These are phyloP conservation scores for Sander vitreus DNA, from an alignment of 2,113 vertebrate species.

Conservation along the genomic window DNA sequence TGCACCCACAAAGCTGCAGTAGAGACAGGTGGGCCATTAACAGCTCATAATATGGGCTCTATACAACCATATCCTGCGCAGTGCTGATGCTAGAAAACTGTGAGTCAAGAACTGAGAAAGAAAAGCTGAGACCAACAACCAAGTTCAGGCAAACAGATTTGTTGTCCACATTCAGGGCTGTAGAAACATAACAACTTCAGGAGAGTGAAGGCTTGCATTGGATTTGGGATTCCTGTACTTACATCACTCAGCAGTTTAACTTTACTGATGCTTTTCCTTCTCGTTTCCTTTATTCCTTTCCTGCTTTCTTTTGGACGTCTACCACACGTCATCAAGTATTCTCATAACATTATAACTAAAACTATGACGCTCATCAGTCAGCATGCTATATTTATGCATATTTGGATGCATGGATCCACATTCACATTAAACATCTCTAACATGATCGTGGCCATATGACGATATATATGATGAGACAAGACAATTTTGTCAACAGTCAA, in stretches of 20 bases:
- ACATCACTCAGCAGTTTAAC: constrained; percentile 2
- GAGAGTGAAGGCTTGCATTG: constrained; percentile 26
- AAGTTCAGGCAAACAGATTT: constrained; percentile 1
- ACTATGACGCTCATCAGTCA: not conserved
- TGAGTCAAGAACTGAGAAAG: not conserved
- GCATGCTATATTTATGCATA: not conserved
- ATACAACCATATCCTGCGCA: constrained; percentile 4
- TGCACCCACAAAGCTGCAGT: constrained; percentile 13
- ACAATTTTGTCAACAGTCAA: no score
- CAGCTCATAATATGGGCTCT: constrained; percentile 24
- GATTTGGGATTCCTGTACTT: constrained; percentile 3
- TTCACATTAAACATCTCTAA: not conserved
- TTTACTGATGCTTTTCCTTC: not conserved
- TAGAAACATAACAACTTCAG: not conserved
- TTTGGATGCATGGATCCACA: not conserved
- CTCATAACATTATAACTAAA: no score
- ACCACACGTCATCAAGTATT: no score
- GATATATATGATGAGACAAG: no score
- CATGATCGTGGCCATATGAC: not conserved
- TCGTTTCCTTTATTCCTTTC: not conserved
- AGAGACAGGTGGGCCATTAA: constrained; percentile 38
- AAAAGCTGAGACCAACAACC: constrained; percentile 4
- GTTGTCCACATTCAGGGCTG: not conserved
- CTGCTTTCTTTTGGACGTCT: not conserved
- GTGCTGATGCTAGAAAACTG: constrained; percentile 28